phyloP scores from a whole-genome alignment of 2,113 vertebrate genomes.

The Myocastor coypus region DNA sequence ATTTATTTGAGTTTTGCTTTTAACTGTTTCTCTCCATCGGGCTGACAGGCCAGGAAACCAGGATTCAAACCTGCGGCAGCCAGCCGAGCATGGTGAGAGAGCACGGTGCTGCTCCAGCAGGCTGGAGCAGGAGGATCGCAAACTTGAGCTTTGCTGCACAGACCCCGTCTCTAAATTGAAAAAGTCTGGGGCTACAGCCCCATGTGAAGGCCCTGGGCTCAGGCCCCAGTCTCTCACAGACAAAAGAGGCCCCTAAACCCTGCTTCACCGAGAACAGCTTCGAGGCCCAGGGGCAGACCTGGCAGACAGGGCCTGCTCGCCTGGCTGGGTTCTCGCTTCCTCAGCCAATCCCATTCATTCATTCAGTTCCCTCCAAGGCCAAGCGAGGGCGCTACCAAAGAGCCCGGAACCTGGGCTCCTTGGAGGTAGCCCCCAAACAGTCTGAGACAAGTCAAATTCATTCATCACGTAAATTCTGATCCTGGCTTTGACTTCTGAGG shows the following conservation, averaged over 20 bases:
- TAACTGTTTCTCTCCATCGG: not conserved
- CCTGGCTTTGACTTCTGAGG: not conserved
- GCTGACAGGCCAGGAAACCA: not conserved
- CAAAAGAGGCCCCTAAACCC: not conserved
- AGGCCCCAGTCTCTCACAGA: not conserved
- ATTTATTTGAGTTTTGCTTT: not conserved
- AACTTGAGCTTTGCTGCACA: not conserved
- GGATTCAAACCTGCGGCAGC: not conserved
- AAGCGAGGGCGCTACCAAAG: not conserved
- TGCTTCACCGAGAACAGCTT: not conserved
- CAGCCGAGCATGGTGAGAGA: not conserved
- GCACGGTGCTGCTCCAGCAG: not conserved
- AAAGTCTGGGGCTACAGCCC: not conserved
- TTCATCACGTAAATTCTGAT: too few species aligned
- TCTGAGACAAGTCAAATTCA: not conserved
- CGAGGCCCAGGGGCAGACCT: accelerated
- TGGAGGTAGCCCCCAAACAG: not conserved
- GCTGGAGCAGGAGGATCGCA: not conserved
- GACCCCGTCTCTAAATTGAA: not conserved
- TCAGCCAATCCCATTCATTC: accelerated
- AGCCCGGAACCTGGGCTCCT: not conserved
- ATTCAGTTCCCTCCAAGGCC: not conserved
- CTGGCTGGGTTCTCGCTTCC: not conserved
- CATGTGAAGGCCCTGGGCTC: not conserved
- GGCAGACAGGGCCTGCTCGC: accelerated